phyloP scores from a whole-genome alignment of 2,113 vertebrate genomes.

The Nothocercus julius region DNA sequence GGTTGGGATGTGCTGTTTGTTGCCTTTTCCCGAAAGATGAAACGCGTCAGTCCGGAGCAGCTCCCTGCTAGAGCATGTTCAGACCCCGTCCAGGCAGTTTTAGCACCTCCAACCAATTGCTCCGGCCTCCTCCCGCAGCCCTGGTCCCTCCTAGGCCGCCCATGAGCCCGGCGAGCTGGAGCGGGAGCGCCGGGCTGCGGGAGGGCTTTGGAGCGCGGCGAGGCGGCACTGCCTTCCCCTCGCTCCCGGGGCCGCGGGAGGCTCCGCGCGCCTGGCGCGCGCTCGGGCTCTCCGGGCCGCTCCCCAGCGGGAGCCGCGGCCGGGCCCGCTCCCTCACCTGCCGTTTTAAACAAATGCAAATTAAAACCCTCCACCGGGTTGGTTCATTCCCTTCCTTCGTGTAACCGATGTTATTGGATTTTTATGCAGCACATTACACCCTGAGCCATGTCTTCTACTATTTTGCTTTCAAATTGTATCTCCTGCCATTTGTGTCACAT shows the following conservation, averaged over 20 bases:
- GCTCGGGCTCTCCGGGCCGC: not conserved
- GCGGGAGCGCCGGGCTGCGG: fast-evolving
- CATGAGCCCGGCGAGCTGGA: not conserved
- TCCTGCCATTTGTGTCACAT: constrained; percentile 94
- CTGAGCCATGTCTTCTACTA: constrained; percentile 84
- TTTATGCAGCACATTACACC: constrained; percentile 81
- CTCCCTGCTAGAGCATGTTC: fast-evolving
- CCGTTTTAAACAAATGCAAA: constrained; percentile 79
- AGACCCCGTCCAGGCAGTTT: fast-evolving
- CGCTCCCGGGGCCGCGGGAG: too few species aligned
- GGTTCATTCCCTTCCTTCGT: constrained; percentile 63
- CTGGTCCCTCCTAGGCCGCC: fast-evolving
- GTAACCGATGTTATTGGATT: constrained; percentile 81
- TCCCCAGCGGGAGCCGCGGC: not conserved
- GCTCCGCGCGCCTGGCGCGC: not conserved
- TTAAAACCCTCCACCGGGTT: constrained; percentile 64
- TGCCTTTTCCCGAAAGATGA: not conserved
- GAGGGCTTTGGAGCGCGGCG: fast-evolving
- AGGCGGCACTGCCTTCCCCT: too few species aligned
- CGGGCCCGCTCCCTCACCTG: constrained; percentile 65
- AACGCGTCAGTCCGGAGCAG: fast-evolving
- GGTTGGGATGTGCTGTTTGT: not conserved
- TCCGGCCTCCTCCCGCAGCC: not conserved
- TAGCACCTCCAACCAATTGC: fast-evolving
- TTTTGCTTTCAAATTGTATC: constrained; percentile 94